Base-by-base conservation (phyloP, 1,140 invertebrate genomes). In the Danaus melanippus region DNA sequence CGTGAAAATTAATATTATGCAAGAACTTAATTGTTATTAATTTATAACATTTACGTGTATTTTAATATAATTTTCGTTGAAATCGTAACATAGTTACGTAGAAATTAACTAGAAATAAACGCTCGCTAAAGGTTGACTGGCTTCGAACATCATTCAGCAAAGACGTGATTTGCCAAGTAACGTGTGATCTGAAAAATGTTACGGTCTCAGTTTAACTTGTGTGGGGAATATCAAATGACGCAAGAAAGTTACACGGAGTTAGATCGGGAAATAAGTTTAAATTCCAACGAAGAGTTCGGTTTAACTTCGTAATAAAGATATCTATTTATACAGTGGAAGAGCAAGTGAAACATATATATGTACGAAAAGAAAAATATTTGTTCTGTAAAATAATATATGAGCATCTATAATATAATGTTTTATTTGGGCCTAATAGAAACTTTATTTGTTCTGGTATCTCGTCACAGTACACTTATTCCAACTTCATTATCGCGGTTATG, bases 111-210 rank as follows among this genome's bases (percentile, higher is more conserved):
- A 10, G 41, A 43, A 10, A 50, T 21, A 56, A 49, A 52, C 56
- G 48, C 51, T 47, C 50, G 56, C 46, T 50, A 42, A 15, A 12
- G 50, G 54, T 10, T 51, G 53, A 61, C 53, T 57, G 49, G 52
- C 60, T 60, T 59, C 49, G 56, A 53, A 62, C 47, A 65, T 56
- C 64, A 58, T 64, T 56, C 42, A 48, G 39, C 60, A 50, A 57
- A 56, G 54, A 65, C 57, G 49, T 64, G 66, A 66, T 66, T 61
- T 65, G 50, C 60, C 60, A 50, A 67, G 67, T 77, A 72, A 77
- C 71, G 68, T 70, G 59, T 69, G 60, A 53, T 63, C 60, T 75
- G 68, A 77, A 74, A 75, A 77, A 77, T 77, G 65, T 70, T 66
- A 60, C 60, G 60, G 64, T 64, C 64, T 51, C 60, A 58, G 57